phyloP scores from a whole-genome alignment of 2,113 vertebrate genomes.

The Aix galericulata region DNA sequence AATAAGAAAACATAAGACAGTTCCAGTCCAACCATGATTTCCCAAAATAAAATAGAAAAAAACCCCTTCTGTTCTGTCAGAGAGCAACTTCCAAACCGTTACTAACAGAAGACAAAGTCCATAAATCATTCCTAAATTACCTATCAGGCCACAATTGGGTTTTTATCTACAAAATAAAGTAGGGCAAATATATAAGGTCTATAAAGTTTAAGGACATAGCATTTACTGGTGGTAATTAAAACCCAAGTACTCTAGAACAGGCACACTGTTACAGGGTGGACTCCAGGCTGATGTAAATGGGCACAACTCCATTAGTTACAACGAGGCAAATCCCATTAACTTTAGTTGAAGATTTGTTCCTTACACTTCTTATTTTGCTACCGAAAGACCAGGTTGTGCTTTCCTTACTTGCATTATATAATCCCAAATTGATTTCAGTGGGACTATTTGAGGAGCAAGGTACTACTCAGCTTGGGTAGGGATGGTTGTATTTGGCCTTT shows the following conservation, averaged over 20 bases:
- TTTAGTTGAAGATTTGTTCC: not conserved
- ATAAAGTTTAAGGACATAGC: slow-evolving; percentile 58
- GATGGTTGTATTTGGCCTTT: not conserved
- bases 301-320: slow-evolving; percentile 1
- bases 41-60: slow-evolving; percentile 20
- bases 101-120: slow-evolving; percentile 32
- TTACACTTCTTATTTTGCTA: slow-evolving; percentile 5
- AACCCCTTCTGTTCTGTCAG: slow-evolving; percentile 43
- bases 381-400: not conserved
- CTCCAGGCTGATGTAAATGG: not conserved
- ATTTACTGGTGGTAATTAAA: slow-evolving; percentile 52
- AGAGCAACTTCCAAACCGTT: slow-evolving; percentile 27
- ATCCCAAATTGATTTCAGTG: slow-evolving; percentile 56
- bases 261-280: not conserved
- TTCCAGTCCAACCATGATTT: not conserved
- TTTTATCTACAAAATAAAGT: slow-evolving; percentile 64
- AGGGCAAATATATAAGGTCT: slow-evolving; percentile 36
- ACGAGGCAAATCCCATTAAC: not conserved
- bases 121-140: slow-evolving; percentile 77
- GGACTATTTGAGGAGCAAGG: slow-evolving; percentile 36
- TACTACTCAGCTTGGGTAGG: not conserved
- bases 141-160: slow-evolving; percentile 48
- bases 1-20: slow-evolving; percentile 9
- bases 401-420: not conserved
- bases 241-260: slow-evolving; percentile 19